Conservation (phyloP, 2,113 vertebrate genomes). For the Anguilla japonica region DNA sequence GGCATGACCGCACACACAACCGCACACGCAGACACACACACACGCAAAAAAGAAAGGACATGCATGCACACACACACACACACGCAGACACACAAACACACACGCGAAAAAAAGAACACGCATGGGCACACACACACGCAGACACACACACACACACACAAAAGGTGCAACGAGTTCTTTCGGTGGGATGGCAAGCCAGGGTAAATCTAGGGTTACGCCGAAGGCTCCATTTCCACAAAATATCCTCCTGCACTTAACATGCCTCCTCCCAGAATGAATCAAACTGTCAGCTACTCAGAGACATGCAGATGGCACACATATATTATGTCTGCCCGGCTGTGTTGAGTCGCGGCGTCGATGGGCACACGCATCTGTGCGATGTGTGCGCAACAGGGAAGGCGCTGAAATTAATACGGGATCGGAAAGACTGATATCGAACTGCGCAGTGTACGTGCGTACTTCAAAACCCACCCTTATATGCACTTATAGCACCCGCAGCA, state of each 20-base stretch:
- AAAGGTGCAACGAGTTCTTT: neutral
- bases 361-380: neutral
- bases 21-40: neutral
- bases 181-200: neutral
- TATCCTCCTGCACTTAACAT: neutral
- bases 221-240: neutral
- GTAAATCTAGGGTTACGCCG: neutral
- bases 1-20: neutral
- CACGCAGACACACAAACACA: conserved; percentile 20
- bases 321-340: neutral
- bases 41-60: neutral
- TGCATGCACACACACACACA: neutral
- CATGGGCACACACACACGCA: neutral
- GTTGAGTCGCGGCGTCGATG: neutral
- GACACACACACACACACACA: conserved; percentile 11
- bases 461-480: neutral
- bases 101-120: conserved; percentile 3
- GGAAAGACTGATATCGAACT: neutral
- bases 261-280: neutral
- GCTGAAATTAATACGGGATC: too few species aligned
- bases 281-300: neutral
- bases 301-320: neutral
- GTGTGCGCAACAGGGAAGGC: too few species aligned
- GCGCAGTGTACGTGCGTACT: neutral
- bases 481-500: neutral